A percentile compares a stretch with the other conserved stretches of the same genome.
phyloP scores from a whole-genome alignment of 2,797 vertebrate species.

The Mustela erminea region DNA sequence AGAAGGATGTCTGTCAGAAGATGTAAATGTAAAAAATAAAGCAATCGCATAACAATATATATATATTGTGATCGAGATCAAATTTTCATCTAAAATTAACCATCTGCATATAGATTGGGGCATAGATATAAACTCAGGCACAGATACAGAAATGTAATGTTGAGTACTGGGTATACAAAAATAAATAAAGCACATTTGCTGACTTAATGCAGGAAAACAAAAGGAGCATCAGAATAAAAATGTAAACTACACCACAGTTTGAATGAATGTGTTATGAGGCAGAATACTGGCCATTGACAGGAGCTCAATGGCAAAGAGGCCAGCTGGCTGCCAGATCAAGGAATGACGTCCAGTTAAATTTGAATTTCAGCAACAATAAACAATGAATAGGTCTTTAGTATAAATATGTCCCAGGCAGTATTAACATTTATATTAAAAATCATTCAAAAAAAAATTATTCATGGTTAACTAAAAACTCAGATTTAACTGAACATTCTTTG shows the following conservation, averaged over 20 bases:
- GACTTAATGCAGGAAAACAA: neutral
- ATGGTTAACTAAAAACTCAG: neutral
- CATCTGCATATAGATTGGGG: neutral
- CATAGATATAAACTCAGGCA: neutral
- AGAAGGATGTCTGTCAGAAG: neutral
- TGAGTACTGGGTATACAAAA: neutral
- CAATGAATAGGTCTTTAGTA: neutral
- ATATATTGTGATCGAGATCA: neutral
- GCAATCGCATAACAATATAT: neutral
- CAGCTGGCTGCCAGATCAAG: neutral
- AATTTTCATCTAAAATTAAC: neutral
- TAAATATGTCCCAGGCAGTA: neutral
- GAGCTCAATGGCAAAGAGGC: neutral
- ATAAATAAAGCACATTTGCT: neutral
- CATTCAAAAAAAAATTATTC: neutral
- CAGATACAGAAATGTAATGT: neutral
- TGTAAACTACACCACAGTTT: neutral
- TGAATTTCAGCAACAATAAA: slow-evolving; percentile 23
- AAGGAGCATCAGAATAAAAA: neutral
- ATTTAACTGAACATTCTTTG: neutral
- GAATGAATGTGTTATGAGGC: neutral
- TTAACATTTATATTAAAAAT: neutral
- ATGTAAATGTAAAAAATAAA: slow-evolving; percentile 20
- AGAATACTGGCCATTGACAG: neutral
- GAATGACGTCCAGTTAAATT: neutral